These are phyloP conservation scores for Tragelaphus scriptus DNA, from an alignment of 2,113 vertebrate genomes.

Conservation along the genomic window DNA sequence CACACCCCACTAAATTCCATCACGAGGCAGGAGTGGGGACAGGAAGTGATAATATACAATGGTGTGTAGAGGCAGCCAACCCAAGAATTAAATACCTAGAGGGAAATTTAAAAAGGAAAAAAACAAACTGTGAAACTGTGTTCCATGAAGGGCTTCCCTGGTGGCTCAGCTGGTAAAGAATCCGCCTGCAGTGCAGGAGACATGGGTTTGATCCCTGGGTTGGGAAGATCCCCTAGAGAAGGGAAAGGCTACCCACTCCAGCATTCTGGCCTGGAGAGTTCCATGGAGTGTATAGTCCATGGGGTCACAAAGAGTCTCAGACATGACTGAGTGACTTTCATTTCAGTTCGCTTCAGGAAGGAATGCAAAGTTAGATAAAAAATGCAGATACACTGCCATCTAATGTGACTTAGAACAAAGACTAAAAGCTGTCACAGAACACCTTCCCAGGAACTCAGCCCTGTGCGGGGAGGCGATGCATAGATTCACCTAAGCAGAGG, in stretches of 20 bases:
- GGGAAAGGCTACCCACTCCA: not conserved
- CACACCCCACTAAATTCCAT: not conserved
- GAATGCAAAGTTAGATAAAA: not conserved
- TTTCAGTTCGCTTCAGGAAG: not conserved
- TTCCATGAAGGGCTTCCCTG: not conserved
- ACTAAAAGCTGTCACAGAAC: not conserved
- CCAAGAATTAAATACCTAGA: not conserved
- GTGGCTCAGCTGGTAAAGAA: not conserved
- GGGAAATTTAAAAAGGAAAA: not conserved
- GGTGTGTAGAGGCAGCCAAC: not conserved
- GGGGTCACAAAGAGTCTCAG: not conserved
- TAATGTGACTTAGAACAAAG: not conserved
- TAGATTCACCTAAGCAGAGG: not conserved
- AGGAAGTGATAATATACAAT: not conserved
- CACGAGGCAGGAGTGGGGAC: not conserved
- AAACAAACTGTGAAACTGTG: not conserved
- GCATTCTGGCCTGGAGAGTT: not conserved
- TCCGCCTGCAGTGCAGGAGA: rapidly evolving
- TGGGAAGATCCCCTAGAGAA: not conserved
- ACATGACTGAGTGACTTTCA: not conserved
- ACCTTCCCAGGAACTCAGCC: not conserved
- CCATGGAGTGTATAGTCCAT: not conserved
- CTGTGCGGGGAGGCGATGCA: not conserved
- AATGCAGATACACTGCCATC: not conserved
- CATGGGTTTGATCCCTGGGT: not conserved